A percentile compares a stretch with the other conserved stretches of the same genome.
Evolutionary conservation across 2,113 vertebrate species (phyloP).

Genomic region (Furnarius figulus): DNA sequence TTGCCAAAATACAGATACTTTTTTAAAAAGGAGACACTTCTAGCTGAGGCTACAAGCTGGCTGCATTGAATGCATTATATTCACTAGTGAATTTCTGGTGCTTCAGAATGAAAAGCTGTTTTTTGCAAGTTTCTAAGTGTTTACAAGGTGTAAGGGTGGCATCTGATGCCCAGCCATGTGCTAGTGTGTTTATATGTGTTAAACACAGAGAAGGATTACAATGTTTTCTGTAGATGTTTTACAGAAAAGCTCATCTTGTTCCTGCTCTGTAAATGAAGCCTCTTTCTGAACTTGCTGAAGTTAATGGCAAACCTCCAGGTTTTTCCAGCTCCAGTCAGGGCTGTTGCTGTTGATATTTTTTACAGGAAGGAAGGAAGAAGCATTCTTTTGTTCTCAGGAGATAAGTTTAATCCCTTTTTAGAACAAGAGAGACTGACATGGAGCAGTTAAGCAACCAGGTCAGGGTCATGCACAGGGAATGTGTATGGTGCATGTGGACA

Average conservation of each 20-base stretch:
- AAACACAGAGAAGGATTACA: neutral
- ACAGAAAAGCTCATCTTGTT: neutral
- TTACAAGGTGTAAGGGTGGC: neutral
- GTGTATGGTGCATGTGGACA: accelerated
- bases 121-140: neutral
- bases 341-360: neutral
- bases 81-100: neutral
- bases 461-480: neutral
- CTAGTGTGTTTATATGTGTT: neutral
- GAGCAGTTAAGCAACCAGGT: neutral
- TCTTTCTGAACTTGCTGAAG: neutral
- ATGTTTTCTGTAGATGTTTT: neutral
- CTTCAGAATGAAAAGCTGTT: neutral
- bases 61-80: neutral
- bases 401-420: neutral
- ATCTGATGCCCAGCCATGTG: neutral
- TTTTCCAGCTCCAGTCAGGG: neutral
- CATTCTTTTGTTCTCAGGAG: neutral
- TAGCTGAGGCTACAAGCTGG: neutral
- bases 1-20: neutral
- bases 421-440: neutral
- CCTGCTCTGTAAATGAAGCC: neutral
- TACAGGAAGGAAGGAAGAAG: neutral
- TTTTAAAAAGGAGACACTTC: neutral
- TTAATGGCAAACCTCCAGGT: neutral